phyloP scores from a whole-genome alignment of 2,797 vertebrate genomes.

The Octomys mimax region DNA sequence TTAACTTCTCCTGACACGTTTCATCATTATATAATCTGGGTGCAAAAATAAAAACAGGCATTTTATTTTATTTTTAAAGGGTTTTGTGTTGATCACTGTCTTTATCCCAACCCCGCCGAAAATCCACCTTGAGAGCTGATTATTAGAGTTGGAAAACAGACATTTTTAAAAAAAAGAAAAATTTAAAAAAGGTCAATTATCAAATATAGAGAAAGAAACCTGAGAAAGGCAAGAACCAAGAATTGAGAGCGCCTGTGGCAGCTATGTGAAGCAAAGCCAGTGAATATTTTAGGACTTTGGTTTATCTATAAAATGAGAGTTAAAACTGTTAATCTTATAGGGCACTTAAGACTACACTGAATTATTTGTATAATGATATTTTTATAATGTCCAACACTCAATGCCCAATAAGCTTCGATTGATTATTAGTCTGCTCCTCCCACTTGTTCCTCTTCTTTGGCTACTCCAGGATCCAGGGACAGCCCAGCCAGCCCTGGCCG shows the following conservation, averaged over 20 bases:
- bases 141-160: not conserved
- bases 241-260: not conserved
- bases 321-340: not conserved
- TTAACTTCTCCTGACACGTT: not conserved
- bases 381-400: not conserved
- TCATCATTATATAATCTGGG: not conserved
- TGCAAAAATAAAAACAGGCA: not conserved
- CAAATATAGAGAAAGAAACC: not conserved
- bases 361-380: not conserved
- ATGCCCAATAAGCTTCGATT: not conserved
- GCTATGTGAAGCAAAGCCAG: not conserved
- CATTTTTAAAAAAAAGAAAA: not conserved
- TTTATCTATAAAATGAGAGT: conserved; percentile 18
- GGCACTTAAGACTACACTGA: conserved; percentile 41
- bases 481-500: not conserved
- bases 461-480: not conserved
- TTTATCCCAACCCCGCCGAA: too few species aligned
- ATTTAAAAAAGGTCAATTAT: not conserved
- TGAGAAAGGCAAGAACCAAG: not conserved
- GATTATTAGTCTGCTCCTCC: not conserved
- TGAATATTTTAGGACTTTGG: not conserved
- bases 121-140: too few species aligned
- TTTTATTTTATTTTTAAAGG: too few species aligned
- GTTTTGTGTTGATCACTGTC: too few species aligned
- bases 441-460: not conserved